A percentile compares a stretch with the other conserved stretches of the same genome.
phyloP scores from a whole-genome alignment of 2,888 invertebrate genomes.

The Opisthograptis luteolata region DNA sequence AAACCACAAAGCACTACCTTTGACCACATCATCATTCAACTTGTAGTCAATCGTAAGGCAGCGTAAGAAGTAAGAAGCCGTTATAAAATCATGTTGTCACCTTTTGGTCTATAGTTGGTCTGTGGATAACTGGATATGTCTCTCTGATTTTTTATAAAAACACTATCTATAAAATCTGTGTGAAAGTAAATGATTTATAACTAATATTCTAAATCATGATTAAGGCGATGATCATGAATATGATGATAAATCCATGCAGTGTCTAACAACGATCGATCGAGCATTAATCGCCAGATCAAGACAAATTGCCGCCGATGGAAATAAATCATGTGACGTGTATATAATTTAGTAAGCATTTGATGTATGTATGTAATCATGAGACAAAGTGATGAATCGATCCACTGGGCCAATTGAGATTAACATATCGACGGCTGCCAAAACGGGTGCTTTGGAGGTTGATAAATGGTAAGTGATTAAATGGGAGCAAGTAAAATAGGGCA shows the following conservation, averaged over 20 bases:
- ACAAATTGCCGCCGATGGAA: background rate
- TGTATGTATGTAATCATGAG: background rate
- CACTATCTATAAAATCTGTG: too few species aligned
- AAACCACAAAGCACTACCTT: too few species aligned
- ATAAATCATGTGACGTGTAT: background rate
- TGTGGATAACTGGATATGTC: too few species aligned
- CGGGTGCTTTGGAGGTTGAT: constrained; percentile 36
- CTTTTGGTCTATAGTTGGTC: too few species aligned
- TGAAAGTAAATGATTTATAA: too few species aligned
- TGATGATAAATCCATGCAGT: background rate
- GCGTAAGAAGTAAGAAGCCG: too few species aligned
- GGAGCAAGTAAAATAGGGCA: background rate
- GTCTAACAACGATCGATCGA: background rate
- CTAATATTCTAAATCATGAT: too few species aligned
- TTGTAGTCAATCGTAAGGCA: too few species aligned
- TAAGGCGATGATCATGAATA: too few species aligned
- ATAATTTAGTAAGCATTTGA: background rate
- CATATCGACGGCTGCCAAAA: constrained; percentile 43
- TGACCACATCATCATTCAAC: too few species aligned
- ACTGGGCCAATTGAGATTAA: constrained; percentile 17
- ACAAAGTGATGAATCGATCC: constrained; percentile 7
- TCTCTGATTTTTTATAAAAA: too few species aligned
- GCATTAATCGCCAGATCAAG: background rate
- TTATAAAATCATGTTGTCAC: too few species aligned
- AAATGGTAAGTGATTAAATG: constrained; percentile 22